Evolutionary conservation across 2,797 vertebrate genomes (phyloP).

Genomic region (Danio jaintianensis): DNA sequence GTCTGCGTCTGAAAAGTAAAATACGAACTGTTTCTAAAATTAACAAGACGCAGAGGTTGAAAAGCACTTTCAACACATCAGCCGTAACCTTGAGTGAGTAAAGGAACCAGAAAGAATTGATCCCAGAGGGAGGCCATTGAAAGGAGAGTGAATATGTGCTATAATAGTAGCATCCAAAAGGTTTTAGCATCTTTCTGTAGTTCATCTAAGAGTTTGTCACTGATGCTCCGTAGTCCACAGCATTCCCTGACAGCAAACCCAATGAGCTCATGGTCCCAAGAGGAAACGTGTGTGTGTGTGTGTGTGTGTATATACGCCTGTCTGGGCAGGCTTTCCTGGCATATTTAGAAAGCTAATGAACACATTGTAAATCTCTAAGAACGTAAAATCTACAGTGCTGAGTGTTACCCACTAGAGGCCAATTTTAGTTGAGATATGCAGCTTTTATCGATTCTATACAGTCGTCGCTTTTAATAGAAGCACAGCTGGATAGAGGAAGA

Average conservation of each 20-base stretch:
- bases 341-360: constrained; percentile 24
- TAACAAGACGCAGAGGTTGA: constrained; percentile 56
- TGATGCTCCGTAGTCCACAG: constrained; percentile 29
- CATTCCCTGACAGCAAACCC: constrained; percentile 25
- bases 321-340: constrained; percentile 14
- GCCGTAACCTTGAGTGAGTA: constrained; percentile 63
- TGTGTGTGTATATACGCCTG: constrained; percentile 7
- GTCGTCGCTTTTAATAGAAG: constrained; percentile 11
- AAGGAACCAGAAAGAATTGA: constrained; percentile 66
- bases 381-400: constrained; percentile 40
- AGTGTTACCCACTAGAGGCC: constrained; percentile 36
- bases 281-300: not conserved
- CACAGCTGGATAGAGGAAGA: constrained; percentile 49
- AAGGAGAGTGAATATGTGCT: constrained; percentile 55
- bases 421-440: constrained; percentile 38
- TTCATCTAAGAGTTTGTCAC: constrained; percentile 4
- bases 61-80: constrained; percentile 57
- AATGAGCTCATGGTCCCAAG: constrained; percentile 23
- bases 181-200: constrained; percentile 4
- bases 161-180: constrained; percentile 24
- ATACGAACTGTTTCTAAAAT: constrained; percentile 57
- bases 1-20: constrained; percentile 49
- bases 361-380: constrained; percentile 40
- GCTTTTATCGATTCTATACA: constrained; percentile 39
- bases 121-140: constrained; percentile 63